Evolutionary conservation across 2,797 vertebrate genomes (phyloP).

Genomic region (Mormyrus hasselquistii): DNA sequence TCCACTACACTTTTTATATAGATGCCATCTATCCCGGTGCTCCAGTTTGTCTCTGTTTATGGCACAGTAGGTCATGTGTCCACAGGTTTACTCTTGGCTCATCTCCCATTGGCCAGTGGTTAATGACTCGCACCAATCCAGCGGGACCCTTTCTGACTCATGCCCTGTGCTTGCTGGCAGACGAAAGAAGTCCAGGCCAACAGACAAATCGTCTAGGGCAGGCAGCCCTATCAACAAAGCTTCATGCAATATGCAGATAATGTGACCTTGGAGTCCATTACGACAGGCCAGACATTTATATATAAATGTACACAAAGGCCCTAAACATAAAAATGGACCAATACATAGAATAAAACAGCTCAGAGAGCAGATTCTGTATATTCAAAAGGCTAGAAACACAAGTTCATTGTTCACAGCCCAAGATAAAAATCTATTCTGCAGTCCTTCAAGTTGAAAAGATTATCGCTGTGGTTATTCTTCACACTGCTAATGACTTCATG

Average conservation of each 20-base stretch:
- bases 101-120: neutral
- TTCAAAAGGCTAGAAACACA: neutral
- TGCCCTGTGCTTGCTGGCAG: neutral
- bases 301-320: neutral
- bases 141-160: neutral
- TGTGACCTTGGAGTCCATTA: neutral
- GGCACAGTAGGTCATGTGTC: neutral
- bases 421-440: neutral
- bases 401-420: neutral
- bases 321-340: neutral
- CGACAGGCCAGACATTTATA: neutral
- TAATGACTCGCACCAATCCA: neutral
- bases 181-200: neutral
- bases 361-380: neutral
- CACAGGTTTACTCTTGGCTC: neutral
- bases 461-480: neutral
- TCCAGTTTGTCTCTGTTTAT: neutral
- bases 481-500: neutral
- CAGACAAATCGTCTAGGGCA: slow-evolving; percentile 11
- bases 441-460: neutral
- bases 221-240: slow-evolving; percentile 27
- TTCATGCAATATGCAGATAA: slow-evolving; percentile 1
- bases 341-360: neutral
- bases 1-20: neutral
- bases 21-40: neutral